Evolutionary conservation across 2,113 vertebrate genomes (phyloP).

Genomic region (Python bivittatus): DNA sequence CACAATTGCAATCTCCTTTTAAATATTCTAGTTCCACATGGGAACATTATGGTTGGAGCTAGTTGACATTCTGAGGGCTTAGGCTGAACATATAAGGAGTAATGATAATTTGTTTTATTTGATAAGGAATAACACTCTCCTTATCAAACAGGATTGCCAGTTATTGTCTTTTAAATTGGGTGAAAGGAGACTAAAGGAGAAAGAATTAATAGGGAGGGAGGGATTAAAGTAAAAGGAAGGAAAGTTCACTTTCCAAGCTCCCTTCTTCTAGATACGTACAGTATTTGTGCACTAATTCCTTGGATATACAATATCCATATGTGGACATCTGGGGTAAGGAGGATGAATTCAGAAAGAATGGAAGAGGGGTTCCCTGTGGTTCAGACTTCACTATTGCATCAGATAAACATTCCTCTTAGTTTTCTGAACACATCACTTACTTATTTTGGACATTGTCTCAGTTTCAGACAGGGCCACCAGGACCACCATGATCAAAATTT

Average conservation of each 20-base stretch:
- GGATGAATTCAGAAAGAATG: neutral
- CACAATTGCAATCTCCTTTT: neutral
- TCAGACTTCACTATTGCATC: neutral
- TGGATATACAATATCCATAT: neutral
- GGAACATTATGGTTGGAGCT: neutral
- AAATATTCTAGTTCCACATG: neutral
- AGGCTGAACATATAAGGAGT: neutral
- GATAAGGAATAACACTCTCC: neutral
- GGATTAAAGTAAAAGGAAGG: neutral
- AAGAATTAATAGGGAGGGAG: neutral
- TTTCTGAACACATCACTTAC: neutral
- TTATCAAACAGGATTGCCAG: neutral
- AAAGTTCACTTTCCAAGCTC: neutral
- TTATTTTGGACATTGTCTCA: neutral
- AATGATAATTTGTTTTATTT: neutral
- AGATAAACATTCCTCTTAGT: neutral
- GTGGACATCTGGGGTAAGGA: neutral
- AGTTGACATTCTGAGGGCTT: neutral
- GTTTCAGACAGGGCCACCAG: neutral
- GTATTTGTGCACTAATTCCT: neutral
- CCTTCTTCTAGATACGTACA: neutral
- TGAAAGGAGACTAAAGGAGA: neutral
- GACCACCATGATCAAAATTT: neutral
- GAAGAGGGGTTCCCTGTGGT: neutral
- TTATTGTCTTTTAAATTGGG: neutral